These are phyloP conservation scores for Catocala fraxini DNA, from an alignment of 2,888 invertebrate species.

Conservation along the genomic window DNA sequence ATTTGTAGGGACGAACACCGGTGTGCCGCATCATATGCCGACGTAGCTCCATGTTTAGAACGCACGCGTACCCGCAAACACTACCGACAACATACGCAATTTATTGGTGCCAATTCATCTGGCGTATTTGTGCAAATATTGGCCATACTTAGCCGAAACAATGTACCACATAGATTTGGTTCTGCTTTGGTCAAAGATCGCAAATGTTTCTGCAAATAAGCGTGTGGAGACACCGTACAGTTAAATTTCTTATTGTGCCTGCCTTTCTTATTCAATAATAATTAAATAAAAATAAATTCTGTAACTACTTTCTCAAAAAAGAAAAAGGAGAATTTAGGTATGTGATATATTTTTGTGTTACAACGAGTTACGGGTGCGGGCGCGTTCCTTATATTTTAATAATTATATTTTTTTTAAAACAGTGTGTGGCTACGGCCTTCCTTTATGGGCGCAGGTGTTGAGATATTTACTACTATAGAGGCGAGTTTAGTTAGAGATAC, in stretches of 20 bases:
- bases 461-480: slow-evolving; percentile 9
- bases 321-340: too few relatives aligned
- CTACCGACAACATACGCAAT: slow-evolving; percentile 48
- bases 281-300: too few relatives aligned
- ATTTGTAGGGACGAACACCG: slow-evolving; percentile 81
- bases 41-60: slow-evolving; percentile 75
- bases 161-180: too few relatives aligned
- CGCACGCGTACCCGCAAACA: slow-evolving; percentile 78
- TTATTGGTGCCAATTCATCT: background rate
- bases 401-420: slow-evolving; percentile 23
- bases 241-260: too few relatives aligned
- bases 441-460: slow-evolving; percentile 70
- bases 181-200: too few relatives aligned
- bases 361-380: slow-evolving; percentile 61
- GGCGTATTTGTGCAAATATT: background rate
- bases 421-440: slow-evolving; percentile 55
- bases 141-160: background rate
- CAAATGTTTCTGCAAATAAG: too few relatives aligned
- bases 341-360: background rate
- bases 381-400: slow-evolving; percentile 55
- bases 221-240: too few relatives aligned
- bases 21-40: slow-evolving; percentile 85
- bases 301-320: too few relatives aligned
- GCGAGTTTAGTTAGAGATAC: too few relatives aligned
- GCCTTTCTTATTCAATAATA: too few relatives aligned